Evolutionary conservation across 1,140 invertebrate genomes (phyloP).

Genomic region (Frieseomelitta varia): DNA sequence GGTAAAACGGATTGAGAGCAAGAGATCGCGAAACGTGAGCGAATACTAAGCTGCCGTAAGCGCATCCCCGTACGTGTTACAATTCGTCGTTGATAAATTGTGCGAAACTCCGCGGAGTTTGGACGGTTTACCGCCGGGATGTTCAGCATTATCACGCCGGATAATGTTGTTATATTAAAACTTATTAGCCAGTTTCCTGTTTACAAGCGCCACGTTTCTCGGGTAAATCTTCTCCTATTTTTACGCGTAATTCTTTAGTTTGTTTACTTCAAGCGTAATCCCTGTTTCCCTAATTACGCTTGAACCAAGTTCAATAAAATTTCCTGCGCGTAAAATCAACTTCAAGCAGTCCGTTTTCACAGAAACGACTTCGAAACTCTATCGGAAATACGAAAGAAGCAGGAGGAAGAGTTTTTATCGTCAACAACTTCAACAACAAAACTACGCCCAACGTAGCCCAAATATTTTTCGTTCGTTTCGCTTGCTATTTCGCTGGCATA

Average conservation of each 20-base stretch:
- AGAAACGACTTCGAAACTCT: no score
- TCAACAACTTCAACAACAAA: no score
- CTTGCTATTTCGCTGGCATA: neutral
- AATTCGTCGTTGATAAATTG: slow-evolving; percentile 19
- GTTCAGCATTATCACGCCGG: neutral
- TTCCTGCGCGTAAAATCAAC: no score
- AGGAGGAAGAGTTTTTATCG: no score
- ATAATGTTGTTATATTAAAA: neutral
- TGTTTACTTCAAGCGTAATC: no score
- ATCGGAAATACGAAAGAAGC: no score
- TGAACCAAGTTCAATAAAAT: no score
- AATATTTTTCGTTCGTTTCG: no score
- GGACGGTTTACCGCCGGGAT: neutral
- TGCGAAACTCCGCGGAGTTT: neutral
- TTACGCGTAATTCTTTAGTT: neutral
- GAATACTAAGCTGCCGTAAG: slow-evolving; percentile 18
- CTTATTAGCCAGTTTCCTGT: neutral
- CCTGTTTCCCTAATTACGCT: no score
- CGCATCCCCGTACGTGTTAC: slow-evolving; percentile 1
- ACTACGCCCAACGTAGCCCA: neutral
- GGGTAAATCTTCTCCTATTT: neutral
- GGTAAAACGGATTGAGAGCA: slow-evolving; percentile 1
- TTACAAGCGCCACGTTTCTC: neutral
- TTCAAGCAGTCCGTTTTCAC: no score
- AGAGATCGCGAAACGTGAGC: neutral